These are phyloP conservation scores for Hydrolagus affinis DNA, from an alignment of 2,113 vertebrate species.

Conservation along the genomic window DNA sequence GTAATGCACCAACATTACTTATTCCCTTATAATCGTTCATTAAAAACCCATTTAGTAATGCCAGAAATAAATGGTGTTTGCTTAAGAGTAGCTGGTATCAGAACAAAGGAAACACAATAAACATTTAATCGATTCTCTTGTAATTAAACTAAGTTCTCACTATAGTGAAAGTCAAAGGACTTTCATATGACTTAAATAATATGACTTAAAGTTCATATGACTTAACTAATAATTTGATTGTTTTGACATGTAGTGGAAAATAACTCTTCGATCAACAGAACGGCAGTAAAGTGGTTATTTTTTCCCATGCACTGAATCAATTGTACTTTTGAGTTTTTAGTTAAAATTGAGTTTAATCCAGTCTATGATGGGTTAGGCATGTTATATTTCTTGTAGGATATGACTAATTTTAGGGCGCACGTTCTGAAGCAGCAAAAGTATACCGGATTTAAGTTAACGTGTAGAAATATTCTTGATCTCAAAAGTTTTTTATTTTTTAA, in stretches of 20 bases:
- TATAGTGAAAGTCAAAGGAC: not conserved
- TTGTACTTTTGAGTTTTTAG: not conserved
- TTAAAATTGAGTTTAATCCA: conserved; percentile 4
- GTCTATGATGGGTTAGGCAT: not conserved
- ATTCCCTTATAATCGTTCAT: not conserved
- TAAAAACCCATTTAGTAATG: not conserved
- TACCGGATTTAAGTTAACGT: not conserved
- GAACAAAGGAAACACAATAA: not conserved
- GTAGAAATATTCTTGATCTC: not conserved
- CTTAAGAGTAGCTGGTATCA: not conserved
- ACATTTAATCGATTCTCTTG: not conserved
- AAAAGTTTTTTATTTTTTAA: not conserved
- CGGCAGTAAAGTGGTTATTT: not conserved
- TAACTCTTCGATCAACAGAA: conserved; percentile 17
- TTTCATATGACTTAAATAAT: too few relatives aligned
- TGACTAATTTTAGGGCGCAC: not conserved
- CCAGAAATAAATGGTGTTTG: not conserved
- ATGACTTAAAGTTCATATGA: too few relatives aligned
- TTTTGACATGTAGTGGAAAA: conserved; percentile 12
- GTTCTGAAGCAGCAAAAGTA: not conserved
- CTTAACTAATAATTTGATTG: conserved; percentile 1
- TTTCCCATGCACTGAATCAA: not conserved
- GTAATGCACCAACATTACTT: not conserved
- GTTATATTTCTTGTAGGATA: not conserved
- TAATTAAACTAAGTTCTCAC: not conserved